Conservation (phyloP, 2,797 vertebrate species). For the Pangasius sanitwongsei region DNA sequence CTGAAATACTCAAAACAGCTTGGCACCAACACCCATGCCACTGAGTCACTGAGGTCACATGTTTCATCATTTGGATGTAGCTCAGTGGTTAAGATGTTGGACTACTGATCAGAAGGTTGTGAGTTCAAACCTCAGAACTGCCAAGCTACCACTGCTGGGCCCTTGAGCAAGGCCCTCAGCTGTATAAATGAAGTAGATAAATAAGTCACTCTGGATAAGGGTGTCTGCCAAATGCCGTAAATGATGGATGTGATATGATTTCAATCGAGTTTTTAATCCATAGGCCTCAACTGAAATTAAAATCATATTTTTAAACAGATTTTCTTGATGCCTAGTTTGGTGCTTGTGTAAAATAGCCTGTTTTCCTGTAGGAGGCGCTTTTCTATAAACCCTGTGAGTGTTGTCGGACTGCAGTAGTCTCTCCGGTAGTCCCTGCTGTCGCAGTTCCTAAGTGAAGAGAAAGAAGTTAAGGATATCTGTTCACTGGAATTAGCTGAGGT, state of each 20-base stretch:
- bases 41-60: neutral
- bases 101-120: no score
- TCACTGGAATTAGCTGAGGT: conserved; percentile 51
- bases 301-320: neutral
- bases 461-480: conserved; percentile 32
- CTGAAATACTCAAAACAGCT: neutral
- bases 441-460: conserved; percentile 53
- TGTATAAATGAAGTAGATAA: no score
- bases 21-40: neutral
- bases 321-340: neutral
- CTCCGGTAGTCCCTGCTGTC: conserved; percentile 54
- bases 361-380: conserved; percentile 67
- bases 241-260: no score
- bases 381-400: conserved; percentile 52
- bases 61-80: neutral
- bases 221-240: no score
- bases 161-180: no score
- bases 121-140: no score
- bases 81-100: no score
- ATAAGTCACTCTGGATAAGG: no score
- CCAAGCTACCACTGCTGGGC: no score
- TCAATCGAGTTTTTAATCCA: neutral
- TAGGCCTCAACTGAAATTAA: neutral
- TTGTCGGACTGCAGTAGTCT: neutral
- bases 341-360: neutral